phyloP scores from a whole-genome alignment of 1,140 invertebrate genomes.

The Vanessa atalanta region DNA sequence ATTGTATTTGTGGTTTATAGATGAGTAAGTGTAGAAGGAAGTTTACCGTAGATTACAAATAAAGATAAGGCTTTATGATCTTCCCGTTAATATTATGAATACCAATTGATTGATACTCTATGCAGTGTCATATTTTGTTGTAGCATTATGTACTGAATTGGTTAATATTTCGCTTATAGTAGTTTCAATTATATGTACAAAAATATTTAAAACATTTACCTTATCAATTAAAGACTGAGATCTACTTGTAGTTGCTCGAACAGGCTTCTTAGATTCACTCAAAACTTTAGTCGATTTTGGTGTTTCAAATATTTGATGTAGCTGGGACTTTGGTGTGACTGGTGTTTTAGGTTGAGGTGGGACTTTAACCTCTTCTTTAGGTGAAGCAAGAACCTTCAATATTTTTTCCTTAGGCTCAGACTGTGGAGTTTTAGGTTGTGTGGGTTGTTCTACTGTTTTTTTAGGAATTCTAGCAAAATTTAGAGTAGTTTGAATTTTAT shows the following conservation, averaged over 20 bases:
- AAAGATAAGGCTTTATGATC: constrained; percentile 27
- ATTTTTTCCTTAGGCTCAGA: constrained; percentile 50
- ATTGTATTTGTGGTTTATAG: constrained; percentile 1
- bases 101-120: not conserved
- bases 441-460: constrained; percentile 48
- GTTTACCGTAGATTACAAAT: constrained; percentile 26
- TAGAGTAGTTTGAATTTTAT: constrained; percentile 76
- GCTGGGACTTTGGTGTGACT: constrained; percentile 47
- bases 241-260: constrained; percentile 41
- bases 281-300: constrained; percentile 54
- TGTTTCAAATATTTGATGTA: constrained; percentile 50
- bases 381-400: constrained; percentile 47
- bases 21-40: constrained; percentile 39
- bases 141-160: too few species aligned
- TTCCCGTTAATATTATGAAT: constrained; percentile 2
- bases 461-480: constrained; percentile 71
- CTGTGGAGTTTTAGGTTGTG: constrained; percentile 38
- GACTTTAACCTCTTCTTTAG: constrained; percentile 55
- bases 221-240: constrained; percentile 46
- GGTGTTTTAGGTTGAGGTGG: constrained; percentile 49
- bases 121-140: not conserved
- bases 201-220: constrained; percentile 36
- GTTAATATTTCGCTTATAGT: not conserved
- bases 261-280: constrained; percentile 43
- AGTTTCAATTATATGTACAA: not conserved